These are phyloP conservation scores for Tragelaphus scriptus DNA, from an alignment of 2,113 vertebrate species.

Conservation along the genomic window DNA sequence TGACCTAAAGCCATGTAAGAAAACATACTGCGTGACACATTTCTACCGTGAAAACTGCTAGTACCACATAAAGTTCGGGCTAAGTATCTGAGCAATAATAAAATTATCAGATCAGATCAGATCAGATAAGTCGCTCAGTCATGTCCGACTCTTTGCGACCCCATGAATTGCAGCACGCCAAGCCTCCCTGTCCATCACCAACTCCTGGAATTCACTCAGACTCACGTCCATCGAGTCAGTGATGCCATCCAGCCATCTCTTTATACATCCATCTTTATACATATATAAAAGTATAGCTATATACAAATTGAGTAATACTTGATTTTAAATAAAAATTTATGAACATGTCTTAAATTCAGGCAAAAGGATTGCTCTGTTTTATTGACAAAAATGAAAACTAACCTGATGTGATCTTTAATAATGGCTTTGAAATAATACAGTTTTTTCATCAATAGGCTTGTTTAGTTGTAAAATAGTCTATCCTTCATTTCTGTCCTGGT, in stretches of 20 bases:
- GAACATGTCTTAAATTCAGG: neutral
- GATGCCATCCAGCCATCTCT: too few relatives aligned
- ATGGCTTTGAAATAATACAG: neutral
- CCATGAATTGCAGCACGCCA: too few relatives aligned
- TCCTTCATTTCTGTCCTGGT: neutral
- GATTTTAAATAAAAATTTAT: constrained; percentile 11
- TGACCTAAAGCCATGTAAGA: neutral
- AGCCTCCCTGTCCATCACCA: too few relatives aligned
- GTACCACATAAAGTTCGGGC: neutral
- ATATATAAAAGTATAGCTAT: neutral
- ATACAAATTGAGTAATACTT: neutral
- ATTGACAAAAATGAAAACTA: neutral
- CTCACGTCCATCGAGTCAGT: too few relatives aligned
- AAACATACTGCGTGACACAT: neutral
- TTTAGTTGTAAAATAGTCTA: neutral
- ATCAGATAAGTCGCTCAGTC: too few relatives aligned
- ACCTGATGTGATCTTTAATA: neutral
- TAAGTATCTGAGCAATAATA: neutral
- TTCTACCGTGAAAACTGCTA: neutral
- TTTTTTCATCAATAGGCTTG: neutral
- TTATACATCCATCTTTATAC: too few relatives aligned
- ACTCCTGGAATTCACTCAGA: too few relatives aligned
- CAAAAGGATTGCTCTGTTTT: neutral
- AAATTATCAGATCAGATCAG: neutral
- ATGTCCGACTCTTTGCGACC: too few relatives aligned